Percentiles rank a stretch among this genome's conserved stretches.
Conservation (phyloP, 2,888 invertebrate species). For the Apamea monoglypha region DNA sequence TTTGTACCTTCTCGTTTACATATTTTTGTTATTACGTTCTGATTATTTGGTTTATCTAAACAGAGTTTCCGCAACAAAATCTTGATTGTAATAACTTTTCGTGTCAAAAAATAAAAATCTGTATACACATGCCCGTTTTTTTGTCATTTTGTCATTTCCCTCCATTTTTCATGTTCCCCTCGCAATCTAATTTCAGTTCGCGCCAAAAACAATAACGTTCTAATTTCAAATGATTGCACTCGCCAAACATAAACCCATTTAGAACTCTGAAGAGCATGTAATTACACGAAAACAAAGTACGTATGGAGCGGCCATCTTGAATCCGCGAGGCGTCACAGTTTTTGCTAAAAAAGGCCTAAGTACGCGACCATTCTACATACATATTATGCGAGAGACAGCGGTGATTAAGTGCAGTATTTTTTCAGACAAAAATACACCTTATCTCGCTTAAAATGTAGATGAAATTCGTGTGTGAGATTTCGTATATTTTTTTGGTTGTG, state of each 20-base stretch:
- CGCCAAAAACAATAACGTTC: slow-evolving; percentile 66
- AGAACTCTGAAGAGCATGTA: slow-evolving; percentile 69
- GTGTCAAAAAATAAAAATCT: slow-evolving; percentile 52
- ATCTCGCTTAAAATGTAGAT: slow-evolving; percentile 54
- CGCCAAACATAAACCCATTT: slow-evolving; percentile 60
- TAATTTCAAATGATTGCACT: slow-evolving; percentile 67
- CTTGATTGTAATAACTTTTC: slow-evolving; percentile 2
- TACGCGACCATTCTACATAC: slow-evolving; percentile 85
- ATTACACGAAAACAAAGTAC: slow-evolving; percentile 73
- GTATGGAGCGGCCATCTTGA: slow-evolving; percentile 83
- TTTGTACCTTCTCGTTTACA: background rate
- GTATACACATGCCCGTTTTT: slow-evolving; percentile 16
- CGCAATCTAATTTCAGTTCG: slow-evolving; percentile 48
- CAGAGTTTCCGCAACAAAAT: background rate
- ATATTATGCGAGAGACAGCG: slow-evolving; percentile 84
- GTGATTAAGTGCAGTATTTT: slow-evolving; percentile 82
- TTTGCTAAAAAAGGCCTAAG: slow-evolving; percentile 86
- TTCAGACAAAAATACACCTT: slow-evolving; percentile 71
- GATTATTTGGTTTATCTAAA: slow-evolving; percentile 5
- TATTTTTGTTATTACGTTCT: background rate
- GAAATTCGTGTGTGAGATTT: slow-evolving; percentile 59
- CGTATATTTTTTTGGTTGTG: slow-evolving; percentile 76
- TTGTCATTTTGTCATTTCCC: slow-evolving; percentile 26
- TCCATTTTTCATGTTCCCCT: slow-evolving; percentile 14
- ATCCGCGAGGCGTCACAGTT: slow-evolving; percentile 87